These are phyloP conservation scores for Xylota sylvarum DNA, from an alignment of 2,888 invertebrate species.

Conservation along the genomic window DNA sequence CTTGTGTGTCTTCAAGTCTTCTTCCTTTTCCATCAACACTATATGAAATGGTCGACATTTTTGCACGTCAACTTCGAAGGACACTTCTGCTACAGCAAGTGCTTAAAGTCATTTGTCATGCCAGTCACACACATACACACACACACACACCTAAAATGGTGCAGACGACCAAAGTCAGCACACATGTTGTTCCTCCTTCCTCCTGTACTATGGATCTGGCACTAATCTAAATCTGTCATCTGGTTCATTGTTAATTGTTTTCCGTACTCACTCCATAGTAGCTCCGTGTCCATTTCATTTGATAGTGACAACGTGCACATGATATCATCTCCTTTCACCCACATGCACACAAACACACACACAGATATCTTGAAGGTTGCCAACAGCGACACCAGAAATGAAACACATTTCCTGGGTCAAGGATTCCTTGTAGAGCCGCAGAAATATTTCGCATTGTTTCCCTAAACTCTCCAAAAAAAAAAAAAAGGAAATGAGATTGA, in stretches of 20 bases:
- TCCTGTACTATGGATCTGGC: slow-evolving; percentile 31
- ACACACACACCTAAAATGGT: slow-evolving; percentile 19
- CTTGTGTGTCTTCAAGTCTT: slow-evolving; percentile 37
- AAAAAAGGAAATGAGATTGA: slow-evolving; percentile 48
- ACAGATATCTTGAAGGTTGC: slow-evolving; percentile 8
- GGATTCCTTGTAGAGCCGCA: slow-evolving; percentile 46
- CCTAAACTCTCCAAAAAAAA: slow-evolving; percentile 2
- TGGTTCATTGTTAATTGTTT: slow-evolving; percentile 75
- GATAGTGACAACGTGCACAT: slow-evolving; percentile 62
- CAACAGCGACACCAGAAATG: slow-evolving; percentile 25
- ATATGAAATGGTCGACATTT: slow-evolving; percentile 66
- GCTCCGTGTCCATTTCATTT: slow-evolving; percentile 60
- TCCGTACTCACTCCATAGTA: slow-evolving; percentile 37
- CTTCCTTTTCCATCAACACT: slow-evolving; percentile 50
- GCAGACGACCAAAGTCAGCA: background rate
- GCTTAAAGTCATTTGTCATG: slow-evolving; percentile 75
- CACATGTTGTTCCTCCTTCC: slow-evolving; percentile 34
- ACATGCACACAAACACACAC: background rate
- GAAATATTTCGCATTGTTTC: slow-evolving; percentile 42
- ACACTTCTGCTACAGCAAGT: slow-evolving; percentile 68
- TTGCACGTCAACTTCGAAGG: slow-evolving; percentile 67
- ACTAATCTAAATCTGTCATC: slow-evolving; percentile 72
- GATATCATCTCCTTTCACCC: slow-evolving; percentile 38
- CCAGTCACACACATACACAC: slow-evolving; percentile 58
- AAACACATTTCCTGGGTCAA: slow-evolving; percentile 64